Conservation (phyloP, 1,140 invertebrate genomes). For the Amphibalanus amphitrite region DNA sequence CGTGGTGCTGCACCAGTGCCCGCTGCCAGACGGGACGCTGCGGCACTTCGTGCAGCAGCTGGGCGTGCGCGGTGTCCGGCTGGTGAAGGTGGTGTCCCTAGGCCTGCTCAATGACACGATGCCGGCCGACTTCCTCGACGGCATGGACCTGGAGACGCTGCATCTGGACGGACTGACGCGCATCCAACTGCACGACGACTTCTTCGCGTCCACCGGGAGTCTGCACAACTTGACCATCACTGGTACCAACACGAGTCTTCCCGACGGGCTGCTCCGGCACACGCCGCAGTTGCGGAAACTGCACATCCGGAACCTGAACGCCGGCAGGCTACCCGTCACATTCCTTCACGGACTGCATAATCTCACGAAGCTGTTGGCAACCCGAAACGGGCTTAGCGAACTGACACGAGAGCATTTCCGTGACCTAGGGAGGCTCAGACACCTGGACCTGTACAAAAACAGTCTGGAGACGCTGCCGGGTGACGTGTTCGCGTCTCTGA, state of each 20-base stretch:
- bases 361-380: constrained; percentile 18
- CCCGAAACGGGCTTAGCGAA: not conserved
- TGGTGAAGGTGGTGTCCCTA: not conserved
- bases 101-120: not conserved
- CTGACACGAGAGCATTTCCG: not conserved
- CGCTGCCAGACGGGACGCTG: not conserved
- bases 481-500: constrained; percentile 37
- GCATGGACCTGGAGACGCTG: not conserved
- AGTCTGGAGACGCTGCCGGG: constrained; percentile 33
- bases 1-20: not conserved
- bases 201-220: constrained; percentile 23
- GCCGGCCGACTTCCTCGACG: not conserved
- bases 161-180: not conserved
- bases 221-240: constrained; percentile 32
- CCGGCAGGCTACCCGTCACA: constrained; percentile 36
- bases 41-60: not conserved
- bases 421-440: constrained; percentile 11
- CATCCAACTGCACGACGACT: not conserved
- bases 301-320: constrained; percentile 39
- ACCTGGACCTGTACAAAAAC: constrained; percentile 32
- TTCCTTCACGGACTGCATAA: constrained; percentile 36
- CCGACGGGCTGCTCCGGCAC: constrained; percentile 37
- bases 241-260: constrained; percentile 32
- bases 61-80: not conserved
- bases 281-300: constrained; percentile 35